Evolutionary conservation across 2,797 vertebrate species (phyloP), one percentile per base, ranked within the genome.

Genomic region (Sternarchorhynchus goeldii): DNA sequence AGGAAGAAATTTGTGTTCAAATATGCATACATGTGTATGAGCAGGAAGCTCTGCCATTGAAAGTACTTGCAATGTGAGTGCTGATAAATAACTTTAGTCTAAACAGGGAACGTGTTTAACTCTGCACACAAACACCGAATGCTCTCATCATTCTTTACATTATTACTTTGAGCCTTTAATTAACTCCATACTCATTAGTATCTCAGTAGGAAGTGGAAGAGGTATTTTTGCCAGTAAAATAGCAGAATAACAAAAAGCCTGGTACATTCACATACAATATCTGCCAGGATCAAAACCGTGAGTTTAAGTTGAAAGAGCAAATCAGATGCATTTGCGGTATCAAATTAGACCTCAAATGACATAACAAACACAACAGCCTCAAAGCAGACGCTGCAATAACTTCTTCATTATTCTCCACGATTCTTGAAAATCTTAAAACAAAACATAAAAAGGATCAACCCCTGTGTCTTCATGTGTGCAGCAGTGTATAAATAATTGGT

Each of bases 101-200:
- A 64, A 64, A 64, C 14, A 31, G 62, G 32, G 3, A 2, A 6
- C 18, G 17, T 62, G 14, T 63, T 34, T 16, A 32, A 18, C 31
- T 34, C 31, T 63, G 60, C 60, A 17, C 8, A n/a, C 32, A 71
- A 79, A 73, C 58, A 53, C 2, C 25, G 18, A 0, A 16, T 70
- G 50, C 73, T 41, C 67, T 50, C 21, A 70, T 75, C 76, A 45
- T 76, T 77, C 34, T n/a, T 63, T 39, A 60, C 63, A 74, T 77
- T 58, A 73, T 77, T 81, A 69, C 66, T 70, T 50, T 73, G 55
- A 77, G 58, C 80, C 67, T 77, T 63, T 77, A 77, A 78, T 81
- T 69, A 73, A 60, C 65, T 78, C 31, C 69, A 82, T 59, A 60
- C 55, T 70, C 71, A 74, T 67, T 75, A 74, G 66, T 25, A 64